Base-by-base conservation (phyloP, 64 coral and sea anemone genomes). In the Porites lutea region DNA sequence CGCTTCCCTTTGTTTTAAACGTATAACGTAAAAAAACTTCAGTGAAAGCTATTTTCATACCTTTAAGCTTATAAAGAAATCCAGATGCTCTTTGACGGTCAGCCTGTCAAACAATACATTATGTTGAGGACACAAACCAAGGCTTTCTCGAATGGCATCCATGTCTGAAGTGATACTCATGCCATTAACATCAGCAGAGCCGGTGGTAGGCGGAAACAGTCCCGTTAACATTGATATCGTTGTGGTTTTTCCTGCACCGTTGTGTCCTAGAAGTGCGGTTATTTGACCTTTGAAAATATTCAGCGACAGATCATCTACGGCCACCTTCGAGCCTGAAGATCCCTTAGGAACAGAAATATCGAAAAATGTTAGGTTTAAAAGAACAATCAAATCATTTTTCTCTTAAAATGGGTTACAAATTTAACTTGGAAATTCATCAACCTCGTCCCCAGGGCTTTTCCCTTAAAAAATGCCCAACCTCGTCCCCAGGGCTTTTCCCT, bases 51-150 rank as follows among this genome's bases (percentile, higher is more conserved):
- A 11, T 11, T 55, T 55, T 55, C 71, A 74, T 53, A 91, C 88
- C 88, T 97, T 97, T 4, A 97, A 45, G 62, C 93, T 97, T 55
- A 90, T 79, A 78, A 94, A 97, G 58, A 97, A 97, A 65, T 71
- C 72, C 69, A 97, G 82, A 72, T 97, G 92, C 52, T 97, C 95
- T 51, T 90, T 90, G 8, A 97, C 95, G 37, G 95, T 94, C 2
- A 97, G 77, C 46, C 83, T 67, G 80, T 97, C 88, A 94, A 97
- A 97, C 5, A 97, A 65, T 37, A 92, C 89, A 76, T 97, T 93
- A 48, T 91, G 95, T 79, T 97, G 92, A 3, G 92, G 95, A 15
- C 95, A 97, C 16, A 97, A 88, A 22, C 95, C 95, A 0, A 64
- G 50, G 53, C 53, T 45, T 19, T 13, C 53, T 51, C 59, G 18